Evolutionary conservation across 1,140 invertebrate genomes (phyloP), one percentile per base, ranked within the genome.

Genomic region (Panulirus ornatus): DNA sequence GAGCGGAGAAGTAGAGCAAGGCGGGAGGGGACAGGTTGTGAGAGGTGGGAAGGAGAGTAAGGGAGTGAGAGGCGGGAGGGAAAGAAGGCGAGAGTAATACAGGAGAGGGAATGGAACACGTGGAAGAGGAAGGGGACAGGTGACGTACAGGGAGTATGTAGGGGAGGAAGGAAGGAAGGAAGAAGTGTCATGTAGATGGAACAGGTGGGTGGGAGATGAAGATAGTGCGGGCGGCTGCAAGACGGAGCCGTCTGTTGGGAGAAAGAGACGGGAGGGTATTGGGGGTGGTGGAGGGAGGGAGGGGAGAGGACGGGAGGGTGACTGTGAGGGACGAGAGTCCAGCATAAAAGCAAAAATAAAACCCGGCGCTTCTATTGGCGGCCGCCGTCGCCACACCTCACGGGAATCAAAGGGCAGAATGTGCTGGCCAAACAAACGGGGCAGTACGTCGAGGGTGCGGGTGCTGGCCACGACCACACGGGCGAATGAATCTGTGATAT

Each of bases 401-500:
- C 44, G 14, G 14, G 44, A 5, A 5, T 47, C 44, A 47, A 5
- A 47, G 14, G 5, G 5, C 5, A 47, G 36, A 75, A 36, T 75
- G 40, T 40, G 34, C 19, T 6, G 71, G 8, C 27, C 34, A 3
- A 75, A 75, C 36, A 75, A 38, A 75, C 30, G 71, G 11, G 0
- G 71, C 36, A 38, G 6, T 75, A 75, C 36, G 5, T 75, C 40
- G 71, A 34, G 36, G 71, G 27, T 5, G 16, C 19, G 3, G 36
- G 71, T 75, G 71, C 19, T 47, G 27, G 30, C 71, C 27, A 14
- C 70, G 30, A 19, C 30, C 1, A 11, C 30, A 14, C 30, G n/a
- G 71, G 44, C 27, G 16, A 75, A 75, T 75, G 71, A 75, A 75
- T 75, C 71, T 75, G 14, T 0, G 27, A 75, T 75, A 75, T 75